Percentiles rank a stretch among this genome's conserved stretches.
Conservation (phyloP, 92 coral and sea anemone genomes). For the Blastomussa wellsi region DNA sequence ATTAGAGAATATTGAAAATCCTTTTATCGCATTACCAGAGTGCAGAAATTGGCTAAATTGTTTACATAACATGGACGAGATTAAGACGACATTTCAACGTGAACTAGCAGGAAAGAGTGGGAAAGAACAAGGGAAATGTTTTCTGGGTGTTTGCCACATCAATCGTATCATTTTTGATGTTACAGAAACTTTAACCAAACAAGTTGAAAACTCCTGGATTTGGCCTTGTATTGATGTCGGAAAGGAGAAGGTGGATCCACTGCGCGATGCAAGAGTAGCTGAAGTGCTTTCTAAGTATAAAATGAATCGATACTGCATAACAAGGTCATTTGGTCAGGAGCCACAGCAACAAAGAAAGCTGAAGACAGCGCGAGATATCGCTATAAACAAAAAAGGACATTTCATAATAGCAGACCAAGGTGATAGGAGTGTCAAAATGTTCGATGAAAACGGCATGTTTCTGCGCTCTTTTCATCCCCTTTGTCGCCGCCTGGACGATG, state of each 20-base stretch:
- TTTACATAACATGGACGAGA: background rate
- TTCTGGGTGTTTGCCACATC: conserved; percentile 21
- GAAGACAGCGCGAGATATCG: background rate
- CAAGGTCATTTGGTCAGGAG: background rate
- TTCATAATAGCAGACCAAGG: conserved; percentile 2
- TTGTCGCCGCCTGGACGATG: background rate
- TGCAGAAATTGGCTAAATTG: background rate
- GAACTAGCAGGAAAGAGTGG: background rate
- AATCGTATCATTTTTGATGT: conserved; percentile 27
- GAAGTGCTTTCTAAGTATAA: background rate
- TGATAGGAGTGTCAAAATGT: background rate
- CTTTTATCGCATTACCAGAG: background rate
- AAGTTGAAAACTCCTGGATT: background rate
- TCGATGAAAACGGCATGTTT: background rate
- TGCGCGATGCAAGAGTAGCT: conserved; percentile 13
- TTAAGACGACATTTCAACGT: background rate
- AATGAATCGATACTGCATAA: background rate
- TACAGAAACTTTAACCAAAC: background rate
- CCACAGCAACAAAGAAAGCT: background rate
- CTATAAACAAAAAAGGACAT: background rate
- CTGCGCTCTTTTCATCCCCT: background rate
- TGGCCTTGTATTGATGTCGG: conserved; percentile 13
- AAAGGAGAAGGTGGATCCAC: conserved; percentile 11
- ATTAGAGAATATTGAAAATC: background rate
- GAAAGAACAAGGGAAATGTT: background rate